Evolutionary conservation across 2,113 vertebrate genomes (phyloP), one percentile per base, ranked within the genome.

Genomic region (Gobius niger): DNA sequence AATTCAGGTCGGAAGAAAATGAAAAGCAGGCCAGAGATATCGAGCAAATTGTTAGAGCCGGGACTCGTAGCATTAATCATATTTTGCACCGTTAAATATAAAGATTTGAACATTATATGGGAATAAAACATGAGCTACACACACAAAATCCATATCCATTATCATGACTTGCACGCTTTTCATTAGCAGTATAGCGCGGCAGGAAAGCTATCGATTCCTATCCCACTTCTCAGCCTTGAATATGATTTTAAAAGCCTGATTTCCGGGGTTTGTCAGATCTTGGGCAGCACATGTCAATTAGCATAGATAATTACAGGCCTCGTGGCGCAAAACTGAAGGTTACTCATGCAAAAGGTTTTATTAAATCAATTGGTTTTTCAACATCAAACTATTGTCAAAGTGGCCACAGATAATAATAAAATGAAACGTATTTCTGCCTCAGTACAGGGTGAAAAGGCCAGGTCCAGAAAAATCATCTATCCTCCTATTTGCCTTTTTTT

Each of bases 141-240:
- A 75, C 49, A 69, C 74, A 80, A 88, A 85, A 92, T 91, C 88
- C 70, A 91, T 90, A 87, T 60, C 85, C 78, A 89, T 90, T 91
- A 87, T 85, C 49, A 34, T 81, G 69, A 71, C 78, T 65, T 68
- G 84, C 82, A 62, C 80, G 82, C 78, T 84, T 85, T 90, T 86
- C 81, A 90, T 88, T 87, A 83, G 68, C 70, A 75, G 68, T 11
- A 41, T 24, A 62, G 46, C 9, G 7, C 54, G 60, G 69, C 74
- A 67, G 67, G 63, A 84, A 51, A 68, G 14, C 3, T 76, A 92
- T 91, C 75, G 88, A 91, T 90, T 85, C 85, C 56, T 61, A 57
- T 51, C 62, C 47, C 63, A 61, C 76, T 72, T 40, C 47, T 56
- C 52, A n/a, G 14, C 76, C 73, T 76, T 81, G 63, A 73, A 71